phyloP scores from a whole-genome alignment of 2,888 invertebrate genomes.

The Eupeodes luniger region DNA sequence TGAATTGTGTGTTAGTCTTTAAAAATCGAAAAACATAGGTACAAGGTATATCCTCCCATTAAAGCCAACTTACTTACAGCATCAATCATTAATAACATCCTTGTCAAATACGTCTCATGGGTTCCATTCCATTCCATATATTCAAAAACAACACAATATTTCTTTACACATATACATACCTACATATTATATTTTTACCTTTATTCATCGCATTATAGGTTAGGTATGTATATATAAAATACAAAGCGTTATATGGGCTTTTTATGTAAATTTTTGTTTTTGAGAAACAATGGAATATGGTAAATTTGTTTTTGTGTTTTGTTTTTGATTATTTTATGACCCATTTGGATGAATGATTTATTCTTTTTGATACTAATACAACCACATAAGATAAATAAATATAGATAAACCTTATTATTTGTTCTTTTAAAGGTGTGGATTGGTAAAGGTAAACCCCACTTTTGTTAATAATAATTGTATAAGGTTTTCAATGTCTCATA shows the following conservation, averaged over 20 bases:
- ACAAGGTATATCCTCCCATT: too few relatives aligned
- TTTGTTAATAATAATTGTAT: background rate
- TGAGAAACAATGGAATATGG: constrained; percentile 20
- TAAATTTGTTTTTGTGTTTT: background rate
- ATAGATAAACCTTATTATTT: background rate
- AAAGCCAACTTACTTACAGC: background rate
- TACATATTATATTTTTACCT: background rate
- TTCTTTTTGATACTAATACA: background rate
- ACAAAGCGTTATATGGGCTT: constrained; percentile 18
- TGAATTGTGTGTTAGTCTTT: too few relatives aligned
- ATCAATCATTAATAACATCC: background rate
- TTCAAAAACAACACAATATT: background rate
- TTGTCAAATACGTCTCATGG: background rate
- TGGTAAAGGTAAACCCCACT: background rate
- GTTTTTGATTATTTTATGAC: constrained; percentile 16
- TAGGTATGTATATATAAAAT: background rate
- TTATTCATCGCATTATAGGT: background rate
- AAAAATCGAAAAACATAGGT: too few relatives aligned
- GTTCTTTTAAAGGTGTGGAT: background rate
- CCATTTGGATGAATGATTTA: constrained; percentile 36
- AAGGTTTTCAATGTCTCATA: background rate
- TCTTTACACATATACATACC: background rate
- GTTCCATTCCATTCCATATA: background rate
- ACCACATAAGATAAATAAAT: background rate
- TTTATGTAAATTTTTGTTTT: constrained; percentile 25